Evolutionary conservation across 2,888 invertebrate species (phyloP).

Genomic region (Sphaeridia pumilis): DNA sequence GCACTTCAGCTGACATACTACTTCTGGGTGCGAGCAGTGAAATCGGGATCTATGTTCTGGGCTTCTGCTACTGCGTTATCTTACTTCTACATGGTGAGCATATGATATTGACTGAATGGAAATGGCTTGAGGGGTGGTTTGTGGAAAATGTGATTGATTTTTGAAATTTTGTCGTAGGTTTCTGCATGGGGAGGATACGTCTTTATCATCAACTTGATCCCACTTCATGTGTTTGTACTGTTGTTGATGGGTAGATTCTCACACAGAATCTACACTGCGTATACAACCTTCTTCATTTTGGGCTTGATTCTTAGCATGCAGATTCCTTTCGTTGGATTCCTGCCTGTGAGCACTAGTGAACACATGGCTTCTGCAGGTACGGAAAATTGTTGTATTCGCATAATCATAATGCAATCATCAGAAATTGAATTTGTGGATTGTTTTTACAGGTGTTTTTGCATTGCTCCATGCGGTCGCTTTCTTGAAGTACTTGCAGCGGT

Average conservation of each 20-base stretch:
- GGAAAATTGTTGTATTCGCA: not conserved
- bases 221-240: slow-evolving; percentile 89
- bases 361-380: slow-evolving; percentile 95
- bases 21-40: slow-evolving; percentile 87
- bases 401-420: not conserved
- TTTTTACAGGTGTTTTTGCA: slow-evolving; percentile 75
- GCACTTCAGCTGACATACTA: slow-evolving; percentile 97
- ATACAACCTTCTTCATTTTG: slow-evolving; percentile 91
- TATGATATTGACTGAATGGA: not conserved
- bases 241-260: slow-evolving; percentile 93
- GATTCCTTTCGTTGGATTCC: slow-evolving; percentile 91
- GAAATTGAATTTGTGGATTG: not conserved
- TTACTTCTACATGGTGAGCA: slow-evolving; percentile 95
- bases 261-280: slow-evolving; percentile 81
- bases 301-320: slow-evolving; percentile 96
- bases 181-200: slow-evolving; percentile 99
- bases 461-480: slow-evolving; percentile 77
- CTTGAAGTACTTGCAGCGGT: slow-evolving; percentile 73
- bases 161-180: slow-evolving; percentile 48
- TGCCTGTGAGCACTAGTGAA: slow-evolving; percentile 96
- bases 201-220: slow-evolving; percentile 98
- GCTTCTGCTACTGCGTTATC: slow-evolving; percentile 84
- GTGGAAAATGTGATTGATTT: not conserved
- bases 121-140: not conserved
- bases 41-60: slow-evolving; percentile 97